Percentiles rank a stretch among this genome's conserved stretches.
phyloP scores from a whole-genome alignment of 1,140 invertebrate species.

The Euura lappo region DNA sequence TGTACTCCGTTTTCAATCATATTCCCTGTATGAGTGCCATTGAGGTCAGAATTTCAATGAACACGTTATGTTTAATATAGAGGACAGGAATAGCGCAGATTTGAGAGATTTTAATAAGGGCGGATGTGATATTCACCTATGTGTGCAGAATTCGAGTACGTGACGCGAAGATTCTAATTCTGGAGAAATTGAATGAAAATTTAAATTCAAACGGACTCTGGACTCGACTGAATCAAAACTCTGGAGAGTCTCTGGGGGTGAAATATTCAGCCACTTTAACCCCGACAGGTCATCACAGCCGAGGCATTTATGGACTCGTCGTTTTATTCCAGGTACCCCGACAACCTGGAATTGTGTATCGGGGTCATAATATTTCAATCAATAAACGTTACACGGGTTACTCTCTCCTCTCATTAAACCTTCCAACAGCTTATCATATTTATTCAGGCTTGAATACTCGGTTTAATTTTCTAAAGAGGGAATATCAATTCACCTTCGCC shows the following conservation, averaged over 20 bases:
- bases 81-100: background rate
- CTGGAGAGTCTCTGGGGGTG: too few species aligned
- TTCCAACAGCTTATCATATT: background rate
- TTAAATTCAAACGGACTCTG: too few species aligned
- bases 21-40: background rate
- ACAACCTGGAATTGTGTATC: background rate
- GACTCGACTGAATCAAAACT: too few species aligned
- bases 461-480: background rate
- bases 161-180: background rate
- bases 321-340: too few species aligned
- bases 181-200: too few species aligned
- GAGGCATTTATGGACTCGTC: too few species aligned
- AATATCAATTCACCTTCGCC: background rate
- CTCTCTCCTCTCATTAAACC: background rate
- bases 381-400: background rate
- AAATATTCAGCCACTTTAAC: too few species aligned
- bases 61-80: background rate
- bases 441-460: background rate
- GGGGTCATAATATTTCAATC: conserved; percentile 2
- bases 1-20: too few species aligned
- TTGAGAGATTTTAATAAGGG: background rate
- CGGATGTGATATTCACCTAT: background rate
- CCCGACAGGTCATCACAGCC: too few species aligned
- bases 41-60: conserved; percentile 5
- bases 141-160: background rate